Conservation (phyloP, 1,140 invertebrate species). For the Steinernema feltiae region DNA sequence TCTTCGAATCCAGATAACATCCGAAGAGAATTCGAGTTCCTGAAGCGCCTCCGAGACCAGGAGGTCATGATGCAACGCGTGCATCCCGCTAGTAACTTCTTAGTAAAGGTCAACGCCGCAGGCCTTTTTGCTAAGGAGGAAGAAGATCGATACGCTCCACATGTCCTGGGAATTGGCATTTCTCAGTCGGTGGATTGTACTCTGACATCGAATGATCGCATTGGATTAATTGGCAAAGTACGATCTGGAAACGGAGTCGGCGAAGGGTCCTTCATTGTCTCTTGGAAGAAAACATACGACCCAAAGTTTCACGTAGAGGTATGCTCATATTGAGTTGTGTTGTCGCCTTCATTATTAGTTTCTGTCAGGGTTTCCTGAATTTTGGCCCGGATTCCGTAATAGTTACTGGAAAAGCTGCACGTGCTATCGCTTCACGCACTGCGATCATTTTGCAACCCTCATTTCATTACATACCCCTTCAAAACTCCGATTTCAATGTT, state of each 20-base stretch:
- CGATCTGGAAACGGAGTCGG: constrained; percentile 45
- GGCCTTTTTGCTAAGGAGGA: constrained; percentile 37
- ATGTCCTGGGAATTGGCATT: constrained; percentile 42
- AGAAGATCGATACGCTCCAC: constrained; percentile 39
- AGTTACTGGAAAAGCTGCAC: constrained; percentile 22
- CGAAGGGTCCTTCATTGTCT: constrained; percentile 37
- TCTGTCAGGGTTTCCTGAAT: constrained; percentile 32
- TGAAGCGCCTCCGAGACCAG: constrained; percentile 47
- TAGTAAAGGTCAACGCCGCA: constrained; percentile 39
- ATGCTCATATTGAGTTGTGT: not conserved
- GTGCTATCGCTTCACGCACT: constrained; percentile 25
- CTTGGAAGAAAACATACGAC: constrained; percentile 40
- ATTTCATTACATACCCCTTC: constrained; percentile 37
- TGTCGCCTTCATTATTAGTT: not conserved
- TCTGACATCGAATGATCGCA: constrained; percentile 42
- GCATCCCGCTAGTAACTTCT: constrained; percentile 44
- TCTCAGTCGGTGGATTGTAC: constrained; percentile 48
- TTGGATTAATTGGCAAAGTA: constrained; percentile 43
- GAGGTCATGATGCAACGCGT: constrained; percentile 53
- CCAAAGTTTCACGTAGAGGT: constrained; percentile 41
- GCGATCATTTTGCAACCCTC: constrained; percentile 45
- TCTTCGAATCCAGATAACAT: constrained; percentile 39
- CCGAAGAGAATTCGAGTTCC: constrained; percentile 50
- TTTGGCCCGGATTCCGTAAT: constrained; percentile 29
- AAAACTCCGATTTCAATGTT: constrained; percentile 34